Conservation (phyloP, 1,140 invertebrate genomes). For the Drosophila ogumai region DNA sequence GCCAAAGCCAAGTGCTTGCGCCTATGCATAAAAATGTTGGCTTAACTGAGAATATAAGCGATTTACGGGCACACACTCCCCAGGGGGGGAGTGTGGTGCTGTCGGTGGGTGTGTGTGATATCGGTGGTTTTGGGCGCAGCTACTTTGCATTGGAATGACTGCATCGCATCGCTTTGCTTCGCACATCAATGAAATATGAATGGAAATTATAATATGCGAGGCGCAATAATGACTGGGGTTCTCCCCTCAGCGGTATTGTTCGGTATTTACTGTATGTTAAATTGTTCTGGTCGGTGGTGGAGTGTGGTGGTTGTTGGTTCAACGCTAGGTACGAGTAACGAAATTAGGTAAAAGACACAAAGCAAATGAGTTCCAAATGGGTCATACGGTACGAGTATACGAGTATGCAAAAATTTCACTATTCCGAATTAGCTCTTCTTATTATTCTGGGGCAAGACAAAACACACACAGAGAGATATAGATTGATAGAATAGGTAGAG, state of each 20-base stretch:
- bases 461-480: conserved; percentile 59
- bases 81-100: conserved; percentile 15
- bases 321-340: conserved; percentile 54
- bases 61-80: conserved; percentile 52
- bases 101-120: conserved; percentile 29
- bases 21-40: conserved; percentile 68
- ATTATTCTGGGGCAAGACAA: conserved; percentile 58
- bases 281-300: conserved; percentile 14
- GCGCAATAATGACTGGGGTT: conserved; percentile 21
- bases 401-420: conserved; percentile 60
- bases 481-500: conserved; percentile 37
- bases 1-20: conserved; percentile 56
- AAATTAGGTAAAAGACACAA: conserved; percentile 72
- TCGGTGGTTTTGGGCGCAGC: conserved; percentile 53
- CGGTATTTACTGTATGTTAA: conserved; percentile 25
- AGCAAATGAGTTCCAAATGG: conserved; percentile 76
- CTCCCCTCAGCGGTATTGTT: conserved; percentile 18
- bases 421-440: conserved; percentile 78
- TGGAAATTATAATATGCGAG: conserved; percentile 52
- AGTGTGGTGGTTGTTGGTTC: conserved; percentile 34
- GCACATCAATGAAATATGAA: conserved; percentile 55
- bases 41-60: conserved; percentile 55
- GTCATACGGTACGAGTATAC: conserved; percentile 40
- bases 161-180: conserved; percentile 36
- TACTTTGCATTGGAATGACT: conserved; percentile 66